Conservation (phyloP, 2,888 invertebrate species). For the Xestia sexstrigata region DNA sequence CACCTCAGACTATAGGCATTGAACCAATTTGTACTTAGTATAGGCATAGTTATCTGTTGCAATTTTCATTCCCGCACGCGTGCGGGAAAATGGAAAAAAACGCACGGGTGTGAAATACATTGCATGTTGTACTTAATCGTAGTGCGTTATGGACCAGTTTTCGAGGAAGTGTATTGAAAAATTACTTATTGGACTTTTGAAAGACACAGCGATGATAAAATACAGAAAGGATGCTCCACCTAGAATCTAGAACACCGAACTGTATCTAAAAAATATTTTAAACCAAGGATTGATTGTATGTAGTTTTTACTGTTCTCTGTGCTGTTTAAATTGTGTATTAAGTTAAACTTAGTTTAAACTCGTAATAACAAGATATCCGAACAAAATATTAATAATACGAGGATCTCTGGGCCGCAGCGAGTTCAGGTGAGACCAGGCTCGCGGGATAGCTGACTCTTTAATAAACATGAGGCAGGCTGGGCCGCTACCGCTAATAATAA, state of each 20-base stretch:
- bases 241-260: background rate
- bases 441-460: constrained; percentile 77
- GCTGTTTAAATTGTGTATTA: constrained; percentile 1
- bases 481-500: constrained; percentile 82
- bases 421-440: constrained; percentile 76
- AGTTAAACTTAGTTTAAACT: constrained; percentile 33
- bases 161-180: too few relatives aligned
- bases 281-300: background rate
- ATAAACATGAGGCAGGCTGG: constrained; percentile 81
- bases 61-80: too few relatives aligned
- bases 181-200: background rate
- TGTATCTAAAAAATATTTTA: background rate
- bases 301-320: background rate
- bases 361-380: constrained; percentile 44
- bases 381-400: constrained; percentile 72
- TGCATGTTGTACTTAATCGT: too few relatives aligned
- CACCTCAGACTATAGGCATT: too few relatives aligned
- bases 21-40: too few relatives aligned
- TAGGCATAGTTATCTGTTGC: too few relatives aligned
- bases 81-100: too few relatives aligned
- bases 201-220: background rate
- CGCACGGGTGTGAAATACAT: too few relatives aligned
- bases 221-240: background rate
- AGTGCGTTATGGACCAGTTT: too few relatives aligned
- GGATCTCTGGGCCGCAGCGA: constrained; percentile 65